phyloP scores from a whole-genome alignment of 2,888 invertebrate genomes.

The Hydrotaea diabolus region DNA sequence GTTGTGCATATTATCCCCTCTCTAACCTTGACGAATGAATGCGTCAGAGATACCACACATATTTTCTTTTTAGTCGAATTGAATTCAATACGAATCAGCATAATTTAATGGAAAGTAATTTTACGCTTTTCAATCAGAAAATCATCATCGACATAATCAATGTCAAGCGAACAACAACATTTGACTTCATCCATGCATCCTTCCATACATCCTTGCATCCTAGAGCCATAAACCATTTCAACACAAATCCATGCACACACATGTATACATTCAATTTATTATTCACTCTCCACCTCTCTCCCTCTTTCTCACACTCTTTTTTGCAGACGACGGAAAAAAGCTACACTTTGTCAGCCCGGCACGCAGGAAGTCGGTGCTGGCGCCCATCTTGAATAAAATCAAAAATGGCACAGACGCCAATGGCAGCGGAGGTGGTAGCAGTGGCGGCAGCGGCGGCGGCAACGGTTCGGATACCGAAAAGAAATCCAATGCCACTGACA shows the following conservation, averaged over 20 bases:
- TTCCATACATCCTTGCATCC: neutral
- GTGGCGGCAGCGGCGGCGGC: slow-evolving; percentile 47
- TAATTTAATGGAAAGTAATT: slow-evolving; percentile 48
- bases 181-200: slow-evolving; percentile 1
- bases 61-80: slow-evolving; percentile 24
- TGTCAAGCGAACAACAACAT: slow-evolving; percentile 44
- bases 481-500: slow-evolving; percentile 73
- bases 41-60: neutral
- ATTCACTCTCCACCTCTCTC: neutral
- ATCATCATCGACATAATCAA: slow-evolving; percentile 33
- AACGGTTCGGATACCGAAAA: slow-evolving; percentile 72
- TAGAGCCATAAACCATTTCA: slow-evolving; percentile 13
- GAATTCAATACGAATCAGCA: slow-evolving; percentile 51
- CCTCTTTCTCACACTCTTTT: neutral
- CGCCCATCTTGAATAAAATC: slow-evolving; percentile 79
- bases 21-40: slow-evolving; percentile 3
- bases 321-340: slow-evolving; percentile 80
- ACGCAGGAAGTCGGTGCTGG: slow-evolving; percentile 79
- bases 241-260: slow-evolving; percentile 19
- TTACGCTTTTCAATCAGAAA: slow-evolving; percentile 61
- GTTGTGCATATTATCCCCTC: neutral
- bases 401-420: slow-evolving; percentile 77
- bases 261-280: neutral
- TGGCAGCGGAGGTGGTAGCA: slow-evolving; percentile 47
- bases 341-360: slow-evolving; percentile 79